These are phyloP conservation scores for Chromobotia macracanthus DNA, from an alignment of 2,797 vertebrate genomes.

Conservation along the genomic window DNA sequence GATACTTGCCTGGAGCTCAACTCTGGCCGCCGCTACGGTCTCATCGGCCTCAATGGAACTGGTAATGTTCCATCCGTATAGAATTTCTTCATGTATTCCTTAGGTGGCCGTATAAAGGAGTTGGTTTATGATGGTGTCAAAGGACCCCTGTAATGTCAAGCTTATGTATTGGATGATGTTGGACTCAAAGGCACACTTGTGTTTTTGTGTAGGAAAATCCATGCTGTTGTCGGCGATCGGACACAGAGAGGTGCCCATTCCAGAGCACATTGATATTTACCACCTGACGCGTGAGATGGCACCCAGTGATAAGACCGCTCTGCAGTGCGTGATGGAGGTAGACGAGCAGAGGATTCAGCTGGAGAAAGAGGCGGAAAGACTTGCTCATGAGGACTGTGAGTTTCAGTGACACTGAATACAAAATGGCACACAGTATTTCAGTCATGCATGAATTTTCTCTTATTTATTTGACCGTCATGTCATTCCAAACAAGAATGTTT, in stretches of 20 bases:
- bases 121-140: background rate
- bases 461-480: too few species aligned
- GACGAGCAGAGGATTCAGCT: conserved; percentile 91
- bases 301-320: conserved; percentile 92
- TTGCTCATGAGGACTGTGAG: conserved; percentile 94
- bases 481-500: too few species aligned
- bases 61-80: conserved; percentile 65
- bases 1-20: conserved; percentile 96
- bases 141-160: background rate
- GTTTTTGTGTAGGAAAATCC: conserved; percentile 85
- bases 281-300: conserved; percentile 97
- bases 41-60: conserved; percentile 96
- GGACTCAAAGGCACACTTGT: too few species aligned
- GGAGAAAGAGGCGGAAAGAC: conserved; percentile 92
- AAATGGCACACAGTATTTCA: too few species aligned
- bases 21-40: conserved; percentile 93
- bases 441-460: too few species aligned
- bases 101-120: too few species aligned
- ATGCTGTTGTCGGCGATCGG: conserved; percentile 96
- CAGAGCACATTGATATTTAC: conserved; percentile 98
- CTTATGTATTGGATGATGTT: background rate
- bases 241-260: conserved; percentile 92
- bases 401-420: background rate
- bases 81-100: background rate
- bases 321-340: conserved; percentile 97